Evolutionary conservation across 2,797 vertebrate species (phyloP), one percentile per base, ranked within the genome.

Genomic region (Mergus octosetaceus): DNA sequence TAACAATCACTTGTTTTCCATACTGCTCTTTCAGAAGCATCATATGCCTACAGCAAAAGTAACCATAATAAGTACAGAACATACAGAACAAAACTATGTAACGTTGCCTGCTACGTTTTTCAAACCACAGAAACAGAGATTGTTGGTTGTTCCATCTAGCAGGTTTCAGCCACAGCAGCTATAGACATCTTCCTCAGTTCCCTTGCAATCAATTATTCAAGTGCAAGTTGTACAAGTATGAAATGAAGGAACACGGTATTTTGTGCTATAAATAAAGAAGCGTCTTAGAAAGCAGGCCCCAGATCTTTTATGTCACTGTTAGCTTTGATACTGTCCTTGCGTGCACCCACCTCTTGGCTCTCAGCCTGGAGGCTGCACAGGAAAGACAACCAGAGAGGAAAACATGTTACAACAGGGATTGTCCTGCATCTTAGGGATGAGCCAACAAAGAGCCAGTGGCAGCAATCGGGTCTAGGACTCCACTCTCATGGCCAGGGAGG

Each of bases 1-100:
- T 98, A 91, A 98, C 97, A 2, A 98, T 98, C 95, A 98, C 98
- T 97, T 98, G 98, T 72, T 98, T 97, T 82, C 98, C 98, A 66
- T 98, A 98, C 30, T 98, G 98, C 90, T 98, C 98, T 91, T 98
- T 98, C 95, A 98, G 97, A 88, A 98, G 97, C 71, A 98, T 97
- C 98, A 98, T 98, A 91, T 98, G 98, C 95, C 98, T 98, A 96
- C 60, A 97, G 94, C 21, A 92, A 79, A 92, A 94, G 70, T 27
- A 72, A 88, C 43, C 93, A 68, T 38, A 70, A 62, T 13, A 39
- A 4, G 73, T 69, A 84, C 74, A 70, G 73, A 94, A 94, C 25
- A 53, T 53, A 53, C 51, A 28, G 51, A 53, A 27, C 34, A 95
- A 95, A 89, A 77, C 13, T 65, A 66, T 17, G 10, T 85, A 49